Evolutionary conservation across 2,888 invertebrate species (phyloP), one percentile per base, ranked within the genome.

Genomic region (Arenicola marina): DNA sequence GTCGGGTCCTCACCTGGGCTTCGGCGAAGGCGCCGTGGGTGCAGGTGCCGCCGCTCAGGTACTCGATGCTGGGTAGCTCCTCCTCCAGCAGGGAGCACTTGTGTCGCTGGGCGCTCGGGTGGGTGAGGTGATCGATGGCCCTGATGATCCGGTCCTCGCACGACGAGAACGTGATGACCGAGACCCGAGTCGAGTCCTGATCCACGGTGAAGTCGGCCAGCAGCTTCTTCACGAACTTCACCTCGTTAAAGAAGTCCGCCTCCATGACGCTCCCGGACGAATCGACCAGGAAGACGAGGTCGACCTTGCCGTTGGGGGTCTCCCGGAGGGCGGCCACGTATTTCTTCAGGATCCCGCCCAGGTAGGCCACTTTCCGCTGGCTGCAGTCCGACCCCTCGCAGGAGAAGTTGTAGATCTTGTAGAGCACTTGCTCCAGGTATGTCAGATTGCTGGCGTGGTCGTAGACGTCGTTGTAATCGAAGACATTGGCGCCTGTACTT

Each of bases 231-330:
- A 75, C 87, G 87, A 66, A 66, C 75, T 87, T 88, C 55, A 90
- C 78, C 77, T 90, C 90, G 76, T 88, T 65, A 84, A 83, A 76
- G 77, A 90, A 90, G 79, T 90, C 89, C 26, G 84, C 81, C 66
- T 86, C 84, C 0, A 89, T 90, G 1, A 90, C 88, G 69, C 89
- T 89, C 0, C 88, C 88, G n/a, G 89, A 89, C 18, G 88, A 87
- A 74, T 90, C 90, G 51, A 90, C 87, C 51, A 90, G 81, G 77
- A 90, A 90, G 31, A 90, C 86, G 44, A 90, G 80, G 74, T 90
- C 90, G 66, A 88, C 81, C 56, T 80, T 73, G 54, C 77, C 74
- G 67, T 80, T 78, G 3, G 75, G 65, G 0, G 78, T 76, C 32
- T 76, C 73, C 57, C 70, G 28, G 31, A 89, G 78, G n/a, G 78